A percentile compares a stretch with the other conserved stretches of the same genome.
phyloP scores from a whole-genome alignment of 2,797 vertebrate species.

The Falco cherrug region DNA sequence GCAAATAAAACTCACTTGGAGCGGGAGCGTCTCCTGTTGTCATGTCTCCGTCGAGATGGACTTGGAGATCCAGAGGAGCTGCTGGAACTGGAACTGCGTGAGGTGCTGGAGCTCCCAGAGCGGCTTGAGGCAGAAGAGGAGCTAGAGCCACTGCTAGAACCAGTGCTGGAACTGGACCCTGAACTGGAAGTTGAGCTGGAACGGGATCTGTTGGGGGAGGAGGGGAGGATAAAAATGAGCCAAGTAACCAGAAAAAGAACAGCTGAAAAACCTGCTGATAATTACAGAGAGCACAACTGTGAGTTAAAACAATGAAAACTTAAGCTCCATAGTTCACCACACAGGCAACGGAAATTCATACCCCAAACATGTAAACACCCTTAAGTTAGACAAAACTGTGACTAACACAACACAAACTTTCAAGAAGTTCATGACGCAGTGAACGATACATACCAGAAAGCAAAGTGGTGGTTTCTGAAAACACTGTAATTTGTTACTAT shows the following conservation, averaged over 20 bases:
- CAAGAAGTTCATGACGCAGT: neutral
- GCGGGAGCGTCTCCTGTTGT: constrained; percentile 92
- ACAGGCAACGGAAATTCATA: neutral
- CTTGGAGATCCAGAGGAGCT: constrained; percentile 93
- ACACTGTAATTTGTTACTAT: neutral
- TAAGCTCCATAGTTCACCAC: neutral
- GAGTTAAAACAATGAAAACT: neutral
- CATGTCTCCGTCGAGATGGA: constrained; percentile 90
- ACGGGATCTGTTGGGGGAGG: constrained; percentile 74
- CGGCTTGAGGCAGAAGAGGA: constrained; percentile 93
- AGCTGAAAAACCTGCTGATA: neutral
- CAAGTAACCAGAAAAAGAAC: neutral
- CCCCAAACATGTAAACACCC: neutral
- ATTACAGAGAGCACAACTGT: neutral
- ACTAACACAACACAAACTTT: neutral
- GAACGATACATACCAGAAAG: neutral
- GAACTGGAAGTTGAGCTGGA: constrained; percentile 96
- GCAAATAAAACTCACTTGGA: constrained; percentile 83
- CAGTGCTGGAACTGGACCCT: constrained; percentile 94
- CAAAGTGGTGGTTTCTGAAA: neutral
- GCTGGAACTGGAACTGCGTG: constrained; percentile 93
- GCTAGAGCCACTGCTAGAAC: constrained; percentile 95
- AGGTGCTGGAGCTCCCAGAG: constrained; percentile 93
- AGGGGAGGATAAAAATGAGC: neutral
- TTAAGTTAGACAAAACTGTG: neutral